Evolutionary conservation across 2,888 invertebrate species (phyloP).

Genomic region (Nemoura dubitans): DNA sequence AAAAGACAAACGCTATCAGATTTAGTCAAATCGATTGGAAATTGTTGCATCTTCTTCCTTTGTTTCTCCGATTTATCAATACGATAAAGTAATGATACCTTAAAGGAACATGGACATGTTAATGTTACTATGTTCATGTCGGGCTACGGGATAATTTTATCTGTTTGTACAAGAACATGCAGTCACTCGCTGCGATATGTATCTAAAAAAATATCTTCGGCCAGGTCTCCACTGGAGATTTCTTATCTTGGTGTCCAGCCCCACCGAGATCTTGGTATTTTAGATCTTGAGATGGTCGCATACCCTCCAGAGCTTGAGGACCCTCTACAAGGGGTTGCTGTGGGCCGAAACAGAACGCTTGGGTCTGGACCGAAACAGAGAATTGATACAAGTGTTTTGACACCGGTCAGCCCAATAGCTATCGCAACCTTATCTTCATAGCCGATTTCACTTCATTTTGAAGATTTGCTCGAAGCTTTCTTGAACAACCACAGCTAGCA

Average conservation of each 20-base stretch:
- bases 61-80: constrained; percentile 1
- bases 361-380: background rate
- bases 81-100: background rate
- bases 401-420: background rate
- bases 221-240: background rate
- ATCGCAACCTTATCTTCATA: background rate
- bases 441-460: background rate
- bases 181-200: background rate
- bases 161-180: background rate
- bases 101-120: background rate
- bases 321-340: background rate
- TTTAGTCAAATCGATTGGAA: background rate
- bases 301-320: background rate
- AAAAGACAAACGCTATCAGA: background rate
- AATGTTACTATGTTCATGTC: background rate
- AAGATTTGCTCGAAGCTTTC: background rate
- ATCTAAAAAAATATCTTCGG: background rate
- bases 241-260: background rate
- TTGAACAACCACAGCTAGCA: background rate
- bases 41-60: background rate
- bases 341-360: background rate
- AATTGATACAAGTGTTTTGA: constrained; percentile 12
- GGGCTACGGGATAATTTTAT: background rate
- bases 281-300: constrained; percentile 7
- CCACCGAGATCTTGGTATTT: background rate